A percentile compares a stretch with the other conserved stretches of the same genome.
These are phyloP conservation scores for Tympanuchus pallidicinctus DNA, from an alignment of 2,113 vertebrate species.

Conservation along the genomic window DNA sequence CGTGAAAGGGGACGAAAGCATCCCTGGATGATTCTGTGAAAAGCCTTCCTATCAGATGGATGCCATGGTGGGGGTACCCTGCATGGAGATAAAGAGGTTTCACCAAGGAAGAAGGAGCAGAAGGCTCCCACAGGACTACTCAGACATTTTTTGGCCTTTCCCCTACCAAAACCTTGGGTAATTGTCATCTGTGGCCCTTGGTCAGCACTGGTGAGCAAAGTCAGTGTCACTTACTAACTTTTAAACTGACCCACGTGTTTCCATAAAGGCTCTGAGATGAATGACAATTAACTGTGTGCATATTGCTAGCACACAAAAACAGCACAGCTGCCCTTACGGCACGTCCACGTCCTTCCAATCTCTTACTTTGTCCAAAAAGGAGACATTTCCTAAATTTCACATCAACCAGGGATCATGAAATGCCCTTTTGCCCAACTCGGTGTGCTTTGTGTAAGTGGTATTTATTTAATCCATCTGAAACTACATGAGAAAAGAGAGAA, in stretches of 20 bases:
- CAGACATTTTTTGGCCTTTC: neutral
- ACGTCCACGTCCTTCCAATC: neutral
- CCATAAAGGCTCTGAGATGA: neutral
- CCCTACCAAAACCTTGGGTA: neutral
- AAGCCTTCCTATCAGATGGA: neutral
- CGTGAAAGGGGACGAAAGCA: fast-evolving
- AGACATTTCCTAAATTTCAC: conserved; percentile 52
- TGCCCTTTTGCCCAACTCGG: conserved; percentile 52
- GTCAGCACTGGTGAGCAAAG: neutral
- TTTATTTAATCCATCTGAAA: conserved; percentile 67
- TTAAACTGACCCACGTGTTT: neutral
- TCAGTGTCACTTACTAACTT: neutral
- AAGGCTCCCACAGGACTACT: neutral
- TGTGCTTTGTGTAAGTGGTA: conserved; percentile 55
- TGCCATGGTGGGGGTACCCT: neutral
- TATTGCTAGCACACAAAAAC: neutral
- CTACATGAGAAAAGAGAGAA: conserved; percentile 68
- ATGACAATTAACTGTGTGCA: neutral
- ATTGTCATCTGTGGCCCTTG: neutral
- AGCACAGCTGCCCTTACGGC: neutral
- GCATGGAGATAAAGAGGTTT: fast-evolving
- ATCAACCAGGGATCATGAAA: neutral
- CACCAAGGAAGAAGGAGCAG: neutral
- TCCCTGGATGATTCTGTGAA: neutral
- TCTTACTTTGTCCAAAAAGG: neutral